Percentiles rank a stretch among this genome's conserved stretches.
Evolutionary conservation across 2,888 invertebrate species (phyloP).

Genomic region (Rhyacophila evoluta): DNA sequence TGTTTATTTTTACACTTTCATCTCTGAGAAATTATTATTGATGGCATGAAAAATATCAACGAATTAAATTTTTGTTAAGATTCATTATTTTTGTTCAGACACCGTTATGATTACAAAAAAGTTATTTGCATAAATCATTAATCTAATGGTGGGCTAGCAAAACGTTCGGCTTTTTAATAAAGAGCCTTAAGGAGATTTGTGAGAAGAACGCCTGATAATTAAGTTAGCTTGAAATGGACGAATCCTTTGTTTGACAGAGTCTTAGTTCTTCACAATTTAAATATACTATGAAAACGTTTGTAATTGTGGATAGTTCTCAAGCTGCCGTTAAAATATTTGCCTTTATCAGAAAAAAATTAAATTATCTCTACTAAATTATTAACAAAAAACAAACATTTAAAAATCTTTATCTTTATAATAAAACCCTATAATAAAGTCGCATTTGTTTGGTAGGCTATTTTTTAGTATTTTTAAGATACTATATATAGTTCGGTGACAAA

Average conservation of each 20-base stretch:
- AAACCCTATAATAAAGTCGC: background rate
- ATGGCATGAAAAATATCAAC: slow-evolving; percentile 2
- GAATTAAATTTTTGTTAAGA: slow-evolving; percentile 23
- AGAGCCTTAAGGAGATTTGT: slow-evolving; percentile 14
- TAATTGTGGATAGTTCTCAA: background rate
- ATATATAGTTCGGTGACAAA: too few species aligned
- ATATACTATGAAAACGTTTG: background rate
- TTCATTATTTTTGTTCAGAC: slow-evolving; percentile 28
- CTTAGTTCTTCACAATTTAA: background rate
- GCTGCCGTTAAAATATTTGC: background rate
- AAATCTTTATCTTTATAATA: too few species aligned
- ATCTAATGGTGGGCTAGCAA: slow-evolving; percentile 23
- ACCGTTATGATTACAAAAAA: slow-evolving; percentile 19
- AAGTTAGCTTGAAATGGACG: slow-evolving; percentile 14
- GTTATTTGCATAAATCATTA: slow-evolving; percentile 31
- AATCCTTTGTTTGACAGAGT: background rate
- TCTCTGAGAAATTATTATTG: background rate
- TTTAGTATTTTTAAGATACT: too few species aligned
- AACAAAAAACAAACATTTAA: too few species aligned
- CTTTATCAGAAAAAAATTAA: background rate
- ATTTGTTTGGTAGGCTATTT: too few species aligned
- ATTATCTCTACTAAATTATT: too few species aligned
- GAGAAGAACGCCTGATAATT: background rate
- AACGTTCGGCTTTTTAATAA: slow-evolving; percentile 19
- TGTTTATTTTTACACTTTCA: background rate